These are phyloP conservation scores for Pao palembangensis DNA, from an alignment of 2,113 vertebrate genomes.

Conservation along the genomic window DNA sequence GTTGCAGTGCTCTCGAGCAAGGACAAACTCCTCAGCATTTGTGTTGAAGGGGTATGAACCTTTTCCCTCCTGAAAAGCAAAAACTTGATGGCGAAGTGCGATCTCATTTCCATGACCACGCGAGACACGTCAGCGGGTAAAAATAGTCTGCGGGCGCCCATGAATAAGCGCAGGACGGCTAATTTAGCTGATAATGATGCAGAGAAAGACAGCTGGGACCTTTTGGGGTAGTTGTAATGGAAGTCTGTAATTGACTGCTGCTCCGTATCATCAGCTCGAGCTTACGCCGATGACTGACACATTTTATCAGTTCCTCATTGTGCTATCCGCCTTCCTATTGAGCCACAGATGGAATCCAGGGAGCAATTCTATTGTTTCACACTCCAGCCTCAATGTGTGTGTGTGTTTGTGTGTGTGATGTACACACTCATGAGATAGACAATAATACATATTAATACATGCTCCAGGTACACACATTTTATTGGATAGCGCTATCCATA, in stretches of 20 bases:
- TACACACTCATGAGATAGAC: neutral
- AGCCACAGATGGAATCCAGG: constrained; percentile 63
- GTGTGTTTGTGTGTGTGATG: constrained; percentile 2
- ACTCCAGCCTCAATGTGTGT: constrained; percentile 20
- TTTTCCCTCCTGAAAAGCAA: neutral
- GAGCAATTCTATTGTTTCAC: constrained; percentile 54
- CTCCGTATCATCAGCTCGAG: constrained; percentile 47
- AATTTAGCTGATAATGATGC: constrained; percentile 71
- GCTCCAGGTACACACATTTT: constrained; percentile 3
- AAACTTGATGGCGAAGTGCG: constrained; percentile 13
- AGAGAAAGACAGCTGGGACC: constrained; percentile 69
- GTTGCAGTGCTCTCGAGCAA: too few species aligned
- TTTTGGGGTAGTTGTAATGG: constrained; percentile 64
- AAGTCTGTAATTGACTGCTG: constrained; percentile 66
- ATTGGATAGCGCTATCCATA: neutral
- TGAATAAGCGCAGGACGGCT: constrained; percentile 41
- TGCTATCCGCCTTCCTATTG: constrained; percentile 35
- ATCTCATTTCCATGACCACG: constrained; percentile 41
- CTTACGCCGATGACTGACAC: constrained; percentile 65
- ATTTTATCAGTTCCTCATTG: constrained; percentile 66
- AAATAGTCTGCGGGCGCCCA: constrained; percentile 45
- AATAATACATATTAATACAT: neutral
- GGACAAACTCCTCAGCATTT: neutral
- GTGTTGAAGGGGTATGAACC: too few species aligned
- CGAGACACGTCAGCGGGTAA: constrained; percentile 30